Base-by-base conservation (phyloP, 2,888 invertebrate species). In the Diplolepis rosae region DNA sequence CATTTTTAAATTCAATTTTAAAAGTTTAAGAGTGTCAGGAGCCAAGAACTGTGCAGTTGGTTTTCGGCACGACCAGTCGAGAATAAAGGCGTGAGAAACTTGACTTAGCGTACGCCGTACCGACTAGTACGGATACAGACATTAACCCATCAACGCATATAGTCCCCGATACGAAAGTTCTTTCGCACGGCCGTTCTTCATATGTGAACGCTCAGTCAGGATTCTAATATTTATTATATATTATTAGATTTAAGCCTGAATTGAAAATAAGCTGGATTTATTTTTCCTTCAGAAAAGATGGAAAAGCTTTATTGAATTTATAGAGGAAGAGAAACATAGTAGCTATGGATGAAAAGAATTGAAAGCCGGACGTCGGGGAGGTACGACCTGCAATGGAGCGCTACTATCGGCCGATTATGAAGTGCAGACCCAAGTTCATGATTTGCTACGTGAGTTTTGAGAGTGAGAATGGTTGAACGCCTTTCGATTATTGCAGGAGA, bases 41-140 rank as follows among this genome's bases (percentile, higher is more conserved):
- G 52, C 52, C 48, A 7, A 48, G 45, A 48, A 4, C 45, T 15
- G 52, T 27, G 51, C 28, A n/a, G 39, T 61, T 61, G 39, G 11
- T 61, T 61, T 22, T 61, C n/a, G 9, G 28, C 48, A 24, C 66
- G 39, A 52, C 39, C 45, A 73, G 68, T 73, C 73, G 76, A 66
- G 71, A 74, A 76, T 69, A 74, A 74, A 71, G 83, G 84, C 86
- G 87, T 87, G 87, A 76, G 77, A 78, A 77, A 77, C 77, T 78
- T 66, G 71, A 73, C 72, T 75, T 78, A 77, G 65, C 82, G 79
- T 79, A 81, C 83, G 80, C 81, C 82, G 87, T 82, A 80, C 81
- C 82, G 87, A 86, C 86, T 87, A 85, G 86, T 80, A 86, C 88
- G 88, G 88, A 88, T 88, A 88, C 87, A 84, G 83, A 85, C 85